Conservation (phyloP, 2,113 vertebrate genomes). For the Ellobius talpinus region DNA sequence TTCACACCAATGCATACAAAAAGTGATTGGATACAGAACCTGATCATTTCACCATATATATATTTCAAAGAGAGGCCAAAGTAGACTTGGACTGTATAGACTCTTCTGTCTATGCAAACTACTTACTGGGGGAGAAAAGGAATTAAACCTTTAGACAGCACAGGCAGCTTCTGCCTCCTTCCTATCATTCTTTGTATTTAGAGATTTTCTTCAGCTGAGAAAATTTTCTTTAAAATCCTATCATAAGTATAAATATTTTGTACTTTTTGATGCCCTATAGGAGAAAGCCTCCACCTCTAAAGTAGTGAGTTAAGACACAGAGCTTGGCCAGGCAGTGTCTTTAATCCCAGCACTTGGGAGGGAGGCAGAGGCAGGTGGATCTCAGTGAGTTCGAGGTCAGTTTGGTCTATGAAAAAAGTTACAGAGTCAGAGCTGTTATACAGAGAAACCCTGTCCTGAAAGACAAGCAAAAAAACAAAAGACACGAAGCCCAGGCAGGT, state of each 20-base stretch:
- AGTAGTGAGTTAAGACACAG: not conserved
- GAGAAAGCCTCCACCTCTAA: not conserved
- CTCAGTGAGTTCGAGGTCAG: no score
- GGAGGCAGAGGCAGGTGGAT: no score
- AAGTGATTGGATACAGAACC: not conserved
- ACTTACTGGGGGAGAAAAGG: not conserved
- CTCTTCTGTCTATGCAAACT: not conserved
- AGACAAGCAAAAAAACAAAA: not conserved
- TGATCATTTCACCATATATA: not conserved
- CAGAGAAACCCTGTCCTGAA: no score
- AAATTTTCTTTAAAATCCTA: slow-evolving; percentile 14
- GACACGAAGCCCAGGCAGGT: not conserved
- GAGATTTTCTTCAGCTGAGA: not conserved
- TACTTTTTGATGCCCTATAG: not conserved
- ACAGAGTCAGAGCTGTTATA: no score
- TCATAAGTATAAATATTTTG: not conserved
- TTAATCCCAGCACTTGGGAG: no score
- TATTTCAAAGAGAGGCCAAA: not conserved
- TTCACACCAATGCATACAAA: no score
- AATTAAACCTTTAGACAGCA: not conserved
- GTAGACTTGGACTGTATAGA: not conserved
- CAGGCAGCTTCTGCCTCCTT: not conserved
- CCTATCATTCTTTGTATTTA: not conserved
- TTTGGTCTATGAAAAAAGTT: no score
- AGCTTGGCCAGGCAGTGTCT: not conserved